These are phyloP conservation scores for Cryptocephalus moraei DNA, from an alignment of 2,888 invertebrate genomes.

Conservation along the genomic window DNA sequence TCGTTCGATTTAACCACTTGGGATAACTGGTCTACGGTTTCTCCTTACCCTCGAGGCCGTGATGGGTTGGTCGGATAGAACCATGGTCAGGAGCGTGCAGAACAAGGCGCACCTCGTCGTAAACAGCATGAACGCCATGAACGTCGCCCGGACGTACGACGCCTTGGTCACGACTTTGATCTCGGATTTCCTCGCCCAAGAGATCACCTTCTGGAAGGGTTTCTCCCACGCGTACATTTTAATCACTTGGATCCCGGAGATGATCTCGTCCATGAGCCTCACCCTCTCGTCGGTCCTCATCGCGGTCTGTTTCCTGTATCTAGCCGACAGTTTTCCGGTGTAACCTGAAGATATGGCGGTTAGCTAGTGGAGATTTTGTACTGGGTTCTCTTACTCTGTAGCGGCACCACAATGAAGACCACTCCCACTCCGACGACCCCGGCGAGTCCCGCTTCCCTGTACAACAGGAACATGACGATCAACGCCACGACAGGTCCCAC, in stretches of 20 bases:
- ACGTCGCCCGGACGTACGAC: slow-evolving; percentile 53
- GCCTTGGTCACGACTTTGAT: slow-evolving; percentile 48
- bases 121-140: slow-evolving; percentile 48
- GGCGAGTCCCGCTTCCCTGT: slow-evolving; percentile 59
- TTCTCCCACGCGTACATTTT: slow-evolving; percentile 69
- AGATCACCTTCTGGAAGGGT: slow-evolving; percentile 55
- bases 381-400: neutral
- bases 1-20: too few relatives aligned
- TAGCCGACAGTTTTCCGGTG: slow-evolving; percentile 52
- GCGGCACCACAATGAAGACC: slow-evolving; percentile 57
- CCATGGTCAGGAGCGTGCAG: neutral
- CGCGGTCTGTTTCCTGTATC: slow-evolving; percentile 67
- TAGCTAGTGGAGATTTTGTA: neutral
- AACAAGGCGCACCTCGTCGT: neutral
- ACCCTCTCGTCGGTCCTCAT: slow-evolving; percentile 80
- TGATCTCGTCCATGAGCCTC: slow-evolving; percentile 88
- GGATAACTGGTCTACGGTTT: neutral
- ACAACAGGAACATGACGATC: slow-evolving; percentile 69
- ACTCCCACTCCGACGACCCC: slow-evolving; percentile 68
- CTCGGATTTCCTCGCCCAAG: slow-evolving; percentile 45
- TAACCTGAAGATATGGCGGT: slow-evolving; percentile 39
- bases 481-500: slow-evolving; percentile 28
- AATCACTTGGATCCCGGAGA: slow-evolving; percentile 81
- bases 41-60: neutral
- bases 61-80: neutral